Evolutionary conservation across 2,797 vertebrate species (phyloP).

Genomic region (Phataginus tricuspis): DNA sequence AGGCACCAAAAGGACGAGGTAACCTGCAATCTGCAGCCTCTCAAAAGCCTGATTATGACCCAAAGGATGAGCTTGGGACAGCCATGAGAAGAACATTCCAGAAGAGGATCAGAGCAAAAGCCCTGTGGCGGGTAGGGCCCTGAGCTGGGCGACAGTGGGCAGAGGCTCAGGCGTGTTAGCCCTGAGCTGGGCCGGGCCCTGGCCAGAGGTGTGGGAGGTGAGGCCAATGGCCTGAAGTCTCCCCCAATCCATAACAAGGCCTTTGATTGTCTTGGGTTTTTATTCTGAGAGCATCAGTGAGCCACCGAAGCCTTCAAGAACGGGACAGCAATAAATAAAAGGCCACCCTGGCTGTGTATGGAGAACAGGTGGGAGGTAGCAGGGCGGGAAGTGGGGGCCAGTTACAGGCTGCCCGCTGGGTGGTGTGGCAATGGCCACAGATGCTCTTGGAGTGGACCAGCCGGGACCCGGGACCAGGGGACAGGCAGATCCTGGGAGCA

Average conservation of each 20-base stretch:
- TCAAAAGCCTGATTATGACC: background rate
- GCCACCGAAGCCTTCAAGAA: background rate
- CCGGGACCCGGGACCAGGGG: background rate
- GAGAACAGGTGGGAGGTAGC: background rate
- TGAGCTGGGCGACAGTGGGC: background rate
- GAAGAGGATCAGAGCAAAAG: background rate
- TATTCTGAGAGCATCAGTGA: no score
- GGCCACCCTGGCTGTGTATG: background rate
- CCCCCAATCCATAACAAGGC: no score
- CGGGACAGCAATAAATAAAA: rapidly evolving
- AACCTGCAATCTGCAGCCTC: background rate
- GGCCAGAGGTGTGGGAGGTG: background rate
- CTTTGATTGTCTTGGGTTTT: no score
- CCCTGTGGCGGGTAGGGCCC: background rate
- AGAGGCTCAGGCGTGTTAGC: background rate
- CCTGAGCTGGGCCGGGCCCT: background rate
- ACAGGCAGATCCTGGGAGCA: background rate
- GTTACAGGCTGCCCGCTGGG: rapidly evolving
- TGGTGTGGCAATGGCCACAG: background rate
- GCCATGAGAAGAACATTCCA: background rate
- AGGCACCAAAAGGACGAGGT: background rate
- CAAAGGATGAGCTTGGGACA: background rate
- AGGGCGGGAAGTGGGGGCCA: no score
- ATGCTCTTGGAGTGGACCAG: background rate
- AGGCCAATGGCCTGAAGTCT: no score